Evolutionary conservation across 1,140 invertebrate genomes (phyloP), one percentile per base, ranked within the genome.

Genomic region (Polyergus mexicanus): DNA sequence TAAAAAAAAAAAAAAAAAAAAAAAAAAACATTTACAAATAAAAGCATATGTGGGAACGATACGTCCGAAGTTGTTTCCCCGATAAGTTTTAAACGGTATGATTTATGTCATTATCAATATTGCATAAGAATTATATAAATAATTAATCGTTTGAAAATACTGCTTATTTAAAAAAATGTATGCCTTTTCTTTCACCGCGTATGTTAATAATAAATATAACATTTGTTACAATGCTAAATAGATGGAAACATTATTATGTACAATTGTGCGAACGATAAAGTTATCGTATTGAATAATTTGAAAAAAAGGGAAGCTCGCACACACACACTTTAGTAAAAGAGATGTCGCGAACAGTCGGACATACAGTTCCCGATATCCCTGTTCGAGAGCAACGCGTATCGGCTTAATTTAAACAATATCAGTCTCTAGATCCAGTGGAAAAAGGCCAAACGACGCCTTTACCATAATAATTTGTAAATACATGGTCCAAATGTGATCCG

Each of bases 391-490:
- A 62, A 74, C 11, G 60, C n/a, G 28, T 8, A 1, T 47, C 51
- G 60, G 38, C 51, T 84, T 72, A 74, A 58, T 89, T 76, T 89
- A 89, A 89, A 86, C 77, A 51, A 89, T 89, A 89, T 89, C 88
- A 89, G 88, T 89, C 88, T 89, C 87, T 89, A 86, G 63, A 76
- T 86, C 88, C 77, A 87, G 68, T 84, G 88, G 77, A 89, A 47
- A 88, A 89, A 60, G 88, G 88, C 88, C 88, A 89, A n/a, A n/a
- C 47, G 71, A 84, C 25, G 88, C 88, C 87, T 88, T 89, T 86
- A 84, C 72, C 87, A 68, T 60, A 84, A 89, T 89, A 89, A 89
- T 84, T 89, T 86, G 69, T 89, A 89, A 84, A 89, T 89, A 89
- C 85, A 84, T 76, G 74, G 72, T 65, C 74, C 85, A 89, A 63